Evolutionary conservation across 2,888 invertebrate species (phyloP), one percentile per base, ranked within the genome.

Genomic region (Cryptus armator): DNA sequence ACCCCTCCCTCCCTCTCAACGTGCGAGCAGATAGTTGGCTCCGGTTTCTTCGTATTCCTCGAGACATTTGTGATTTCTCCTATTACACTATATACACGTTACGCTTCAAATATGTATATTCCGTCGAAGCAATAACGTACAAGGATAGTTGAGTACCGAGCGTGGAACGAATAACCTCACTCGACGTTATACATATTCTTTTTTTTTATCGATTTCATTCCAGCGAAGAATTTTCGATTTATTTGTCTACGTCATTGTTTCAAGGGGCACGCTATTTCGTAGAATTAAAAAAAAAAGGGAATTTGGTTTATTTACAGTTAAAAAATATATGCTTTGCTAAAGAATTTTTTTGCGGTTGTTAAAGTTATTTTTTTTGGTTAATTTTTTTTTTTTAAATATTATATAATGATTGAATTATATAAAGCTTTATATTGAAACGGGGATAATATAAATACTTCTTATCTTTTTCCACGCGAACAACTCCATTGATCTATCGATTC

Each of bases 21-120:
- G 53, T 75, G 53, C 46, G 70, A 75, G 56, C 43, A 67, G 44
- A 75, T 44, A 59, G 51, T 79, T 82, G 16, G n/a, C 56, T 43
- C 7, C 16, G 64, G 74, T 24, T 64, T 37, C 64, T 59, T 51
- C 29, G 29, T 6, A 0, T 43, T 37, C 51, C 48, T 66, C 66
- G 76, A 53, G 66, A 76, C 51, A 66, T n/a, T 76, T 51, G 24
- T 66, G 66, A 76, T 76, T 66, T 66, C 32, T 64, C 53, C 3
- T 24, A 14, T 12, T 67, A 67, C 24, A 24, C 14, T 44, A 19
- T 56, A 56, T 14, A 43, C 7, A 37, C n/a, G 19, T 46, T 32
- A 29, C 6, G 59, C 59, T 29, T 29, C 29, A 59, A 7, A 59
- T 24, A 71, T 43, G 10, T 37, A 46, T 43, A 53, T 37, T 29